These are phyloP conservation scores for Schizopygopsis malacanthus DNA, from an alignment of 2,797 vertebrate species.

Conservation along the genomic window DNA sequence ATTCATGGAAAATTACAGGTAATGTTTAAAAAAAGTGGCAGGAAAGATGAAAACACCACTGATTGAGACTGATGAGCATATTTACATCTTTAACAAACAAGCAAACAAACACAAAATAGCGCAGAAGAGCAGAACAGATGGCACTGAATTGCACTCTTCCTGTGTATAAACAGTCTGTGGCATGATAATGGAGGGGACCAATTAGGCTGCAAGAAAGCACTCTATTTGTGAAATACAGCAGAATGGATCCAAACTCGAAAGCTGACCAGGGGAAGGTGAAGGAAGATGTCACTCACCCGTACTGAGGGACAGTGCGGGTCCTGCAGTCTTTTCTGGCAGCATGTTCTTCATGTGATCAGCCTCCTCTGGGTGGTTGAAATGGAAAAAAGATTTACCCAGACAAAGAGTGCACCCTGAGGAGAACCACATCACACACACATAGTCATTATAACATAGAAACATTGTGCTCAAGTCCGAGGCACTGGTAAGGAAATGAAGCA, in stretches of 20 bases:
- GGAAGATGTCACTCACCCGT: conserved; percentile 72
- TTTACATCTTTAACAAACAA: conserved; percentile 35
- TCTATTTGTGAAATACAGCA: conserved; percentile 24
- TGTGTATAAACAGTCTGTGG: conserved; percentile 1
- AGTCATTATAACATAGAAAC: conserved; percentile 16
- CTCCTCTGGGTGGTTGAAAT: conserved; percentile 64
- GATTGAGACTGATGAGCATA: conserved; percentile 28
- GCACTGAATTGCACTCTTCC: conserved; percentile 45
- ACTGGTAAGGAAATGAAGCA: conserved; percentile 9
- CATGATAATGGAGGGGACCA: conserved; percentile 29
- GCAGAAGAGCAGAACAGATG: conserved; percentile 37
- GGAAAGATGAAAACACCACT: conserved; percentile 17
- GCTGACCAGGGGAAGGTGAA: neutral
- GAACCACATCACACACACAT: conserved; percentile 40
- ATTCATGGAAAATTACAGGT: neutral
- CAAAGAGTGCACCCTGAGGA: conserved; percentile 57
- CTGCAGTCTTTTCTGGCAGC: conserved; percentile 81
- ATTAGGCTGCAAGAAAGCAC: conserved; percentile 41
- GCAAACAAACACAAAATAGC: conserved; percentile 21
- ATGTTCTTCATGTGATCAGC: conserved; percentile 75
- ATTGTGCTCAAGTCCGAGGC: neutral
- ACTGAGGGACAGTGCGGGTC: conserved; percentile 73
- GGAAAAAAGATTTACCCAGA: conserved; percentile 64
- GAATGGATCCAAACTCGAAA: neutral
- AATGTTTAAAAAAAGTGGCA: conserved; percentile 9